A percentile compares a stretch with the other conserved stretches of the same genome.
These are phyloP conservation scores for Oikopleura dioica DNA, from an alignment of 23 tunicate species.

Conservation along the genomic window DNA sequence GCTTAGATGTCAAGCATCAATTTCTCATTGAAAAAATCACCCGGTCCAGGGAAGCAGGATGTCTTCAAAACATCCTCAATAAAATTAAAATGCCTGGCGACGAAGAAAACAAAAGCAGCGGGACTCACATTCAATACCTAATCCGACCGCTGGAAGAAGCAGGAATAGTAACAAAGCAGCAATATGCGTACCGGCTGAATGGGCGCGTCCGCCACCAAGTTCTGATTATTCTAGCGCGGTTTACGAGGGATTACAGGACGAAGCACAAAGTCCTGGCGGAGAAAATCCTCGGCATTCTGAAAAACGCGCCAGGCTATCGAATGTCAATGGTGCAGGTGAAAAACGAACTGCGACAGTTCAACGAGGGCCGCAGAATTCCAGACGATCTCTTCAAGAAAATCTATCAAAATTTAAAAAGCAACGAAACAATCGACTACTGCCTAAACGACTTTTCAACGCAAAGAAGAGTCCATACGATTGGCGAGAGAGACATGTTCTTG, in stretches of 20 bases:
- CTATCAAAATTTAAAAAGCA: background rate
- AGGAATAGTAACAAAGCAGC: background rate
- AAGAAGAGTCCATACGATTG: background rate
- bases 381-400: background rate
- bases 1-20: background rate
- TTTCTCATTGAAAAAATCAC: background rate
- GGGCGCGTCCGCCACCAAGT: background rate
- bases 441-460: background rate
- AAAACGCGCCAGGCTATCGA: background rate
- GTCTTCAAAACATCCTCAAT: background rate
- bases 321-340: background rate
- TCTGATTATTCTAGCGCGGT: background rate
- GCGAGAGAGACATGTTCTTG: background rate
- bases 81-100: slow-evolving; percentile 3
- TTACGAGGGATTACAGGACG: background rate
- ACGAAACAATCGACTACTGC: background rate
- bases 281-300: background rate
- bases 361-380: background rate
- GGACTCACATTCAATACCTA: background rate
- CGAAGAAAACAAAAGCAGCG: background rate
- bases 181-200: background rate
- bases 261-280: background rate
- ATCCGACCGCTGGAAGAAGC: background rate
- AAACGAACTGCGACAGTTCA: background rate
- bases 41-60: background rate